These are phyloP conservation scores for Spilosoma lubricipeda DNA, from an alignment of 2,888 invertebrate genomes.

Conservation along the genomic window DNA sequence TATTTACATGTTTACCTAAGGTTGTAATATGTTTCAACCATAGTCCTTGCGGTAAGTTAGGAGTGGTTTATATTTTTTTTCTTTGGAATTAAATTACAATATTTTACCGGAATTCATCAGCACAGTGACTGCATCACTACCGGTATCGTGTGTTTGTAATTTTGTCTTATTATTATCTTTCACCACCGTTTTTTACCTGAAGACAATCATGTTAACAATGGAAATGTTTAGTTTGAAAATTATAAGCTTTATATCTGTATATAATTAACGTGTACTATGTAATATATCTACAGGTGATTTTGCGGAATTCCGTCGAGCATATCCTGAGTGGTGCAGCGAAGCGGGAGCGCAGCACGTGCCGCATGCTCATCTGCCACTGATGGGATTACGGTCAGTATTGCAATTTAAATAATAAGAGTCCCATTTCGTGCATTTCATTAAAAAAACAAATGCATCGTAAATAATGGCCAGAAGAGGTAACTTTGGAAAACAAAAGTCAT, in stretches of 20 bases:
- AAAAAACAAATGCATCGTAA: neutral
- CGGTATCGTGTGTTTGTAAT: neutral
- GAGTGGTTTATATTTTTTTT: neutral
- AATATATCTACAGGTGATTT: slow-evolving; percentile 90
- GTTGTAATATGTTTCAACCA: too few species aligned
- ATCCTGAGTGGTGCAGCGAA: slow-evolving; percentile 96
- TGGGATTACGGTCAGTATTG: slow-evolving; percentile 80
- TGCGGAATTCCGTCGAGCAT: slow-evolving; percentile 92
- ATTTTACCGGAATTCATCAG: too few species aligned
- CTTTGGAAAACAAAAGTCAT: too few species aligned
- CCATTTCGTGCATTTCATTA: neutral
- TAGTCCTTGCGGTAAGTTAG: too few species aligned
- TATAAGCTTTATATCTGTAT: neutral
- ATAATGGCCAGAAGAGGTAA: neutral
- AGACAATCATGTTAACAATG: neutral
- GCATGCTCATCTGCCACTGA: slow-evolving; percentile 82
- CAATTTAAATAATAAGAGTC: neutral
- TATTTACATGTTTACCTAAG: too few species aligned
- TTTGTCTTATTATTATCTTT: neutral
- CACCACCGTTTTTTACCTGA: neutral
- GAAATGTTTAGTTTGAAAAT: neutral
- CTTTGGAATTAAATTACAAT: neutral
- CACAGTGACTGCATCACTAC: too few species aligned
- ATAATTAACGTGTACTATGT: slow-evolving; percentile 1
- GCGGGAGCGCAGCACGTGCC: slow-evolving; percentile 89